Evolutionary conservation across 2,888 invertebrate species (phyloP), one percentile per base, ranked within the genome.

Genomic region (Eristalinus aeneus): DNA sequence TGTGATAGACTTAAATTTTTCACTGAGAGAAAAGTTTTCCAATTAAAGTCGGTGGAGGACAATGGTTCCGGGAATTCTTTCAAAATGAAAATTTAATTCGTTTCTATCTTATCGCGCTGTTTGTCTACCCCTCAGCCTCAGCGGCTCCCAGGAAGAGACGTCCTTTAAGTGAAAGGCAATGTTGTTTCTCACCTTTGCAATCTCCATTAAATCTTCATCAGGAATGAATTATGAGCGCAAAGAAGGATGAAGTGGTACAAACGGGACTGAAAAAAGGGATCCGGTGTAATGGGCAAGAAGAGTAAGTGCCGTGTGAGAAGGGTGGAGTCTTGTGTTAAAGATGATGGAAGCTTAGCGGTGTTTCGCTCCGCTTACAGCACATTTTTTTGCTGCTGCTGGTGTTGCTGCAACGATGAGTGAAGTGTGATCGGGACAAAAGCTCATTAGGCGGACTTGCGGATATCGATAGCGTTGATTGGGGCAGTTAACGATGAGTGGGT

Each of bases 161-260:
- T 86, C 81, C 85, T 86, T 73, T 64, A 80, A 81, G 82, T 61
- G 46, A 74, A 82, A 78, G 74, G 77, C 74, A 86, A 78, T 78
- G 82, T 82, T 81, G 74, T 67, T 86, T 86, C 81, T 77, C 86
- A 86, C 86, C 82, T 86, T 82, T 46, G 46, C 73, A 86, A 82
- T 86, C 81, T 86, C 77, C 86, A 86, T 86, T 86, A 86, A 86
- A 86, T 86, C 82, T 74, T 86, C 82, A 86, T 86, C 86, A 86
- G 67, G 69, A 77, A 82, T 86, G 71, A 86, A 86, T 82, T 86
- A 86, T 81, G 81, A 86, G 82, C 46, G 32, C 23, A 69, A 85
- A 77, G 46, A n/a, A 46, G 46, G 16, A 46, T 46, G 46, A 46
- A 46, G 8, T 8, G 39, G n/a, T 6, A 16, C 46, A 8, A 16